phyloP scores from a whole-genome alignment of 2,888 invertebrate species.

The Stratiomys singularior region DNA sequence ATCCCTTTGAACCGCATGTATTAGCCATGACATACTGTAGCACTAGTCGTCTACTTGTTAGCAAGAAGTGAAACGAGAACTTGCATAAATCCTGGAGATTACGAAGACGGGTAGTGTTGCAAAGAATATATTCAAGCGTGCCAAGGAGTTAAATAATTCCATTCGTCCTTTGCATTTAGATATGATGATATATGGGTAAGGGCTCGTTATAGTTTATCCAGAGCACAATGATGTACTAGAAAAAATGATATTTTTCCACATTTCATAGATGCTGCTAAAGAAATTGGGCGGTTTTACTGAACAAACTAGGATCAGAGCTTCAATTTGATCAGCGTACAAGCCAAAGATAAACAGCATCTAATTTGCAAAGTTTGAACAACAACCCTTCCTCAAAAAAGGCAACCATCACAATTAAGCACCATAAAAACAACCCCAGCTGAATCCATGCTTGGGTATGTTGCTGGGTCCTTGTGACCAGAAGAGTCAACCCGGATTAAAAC shows the following conservation, averaged over 20 bases:
- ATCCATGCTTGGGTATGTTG: neutral
- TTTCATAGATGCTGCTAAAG: too few relatives aligned
- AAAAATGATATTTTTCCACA: too few relatives aligned
- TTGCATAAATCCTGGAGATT: neutral
- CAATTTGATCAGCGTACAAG: neutral
- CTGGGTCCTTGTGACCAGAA: conserved; percentile 49
- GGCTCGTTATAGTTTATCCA: too few relatives aligned
- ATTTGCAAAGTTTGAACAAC: neutral
- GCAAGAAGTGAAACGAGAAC: neutral
- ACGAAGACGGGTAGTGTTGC: neutral
- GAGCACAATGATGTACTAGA: too few relatives aligned
- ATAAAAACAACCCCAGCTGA: conserved; percentile 16
- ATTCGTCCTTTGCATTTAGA: too few relatives aligned
- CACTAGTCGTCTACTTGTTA: neutral
- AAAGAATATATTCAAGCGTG: too few relatives aligned
- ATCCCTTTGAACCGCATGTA: conserved; percentile 36
- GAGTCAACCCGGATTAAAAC: conserved; percentile 48
- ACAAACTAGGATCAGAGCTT: neutral
- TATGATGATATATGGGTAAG: too few relatives aligned
- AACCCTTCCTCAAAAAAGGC: neutral
- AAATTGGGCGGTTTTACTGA: neutral
- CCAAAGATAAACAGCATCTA: too few relatives aligned
- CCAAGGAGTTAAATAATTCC: neutral
- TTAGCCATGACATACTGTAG: conserved; percentile 13
- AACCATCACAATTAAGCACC: conserved; percentile 12